Evolutionary conservation across 2,797 vertebrate species (phyloP).

Genomic region (Pachyuromys duprasi): DNA sequence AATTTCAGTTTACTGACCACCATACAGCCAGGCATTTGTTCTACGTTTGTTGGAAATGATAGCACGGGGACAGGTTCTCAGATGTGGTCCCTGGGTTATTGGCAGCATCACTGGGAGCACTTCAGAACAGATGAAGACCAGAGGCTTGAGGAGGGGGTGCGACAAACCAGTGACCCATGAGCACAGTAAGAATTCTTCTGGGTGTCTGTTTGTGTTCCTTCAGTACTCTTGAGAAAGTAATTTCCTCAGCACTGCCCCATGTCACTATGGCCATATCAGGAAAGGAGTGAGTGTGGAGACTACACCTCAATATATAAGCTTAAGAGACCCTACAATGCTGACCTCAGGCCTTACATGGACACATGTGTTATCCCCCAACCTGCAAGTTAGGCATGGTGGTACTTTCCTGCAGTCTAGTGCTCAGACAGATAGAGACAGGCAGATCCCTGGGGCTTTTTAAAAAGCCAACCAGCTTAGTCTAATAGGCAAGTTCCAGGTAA

Average conservation of each 20-base stretch:
- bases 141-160: neutral
- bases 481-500: neutral
- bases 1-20: neutral
- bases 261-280: neutral
- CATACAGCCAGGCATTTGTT: accelerated
- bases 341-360: neutral
- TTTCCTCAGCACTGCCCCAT: neutral
- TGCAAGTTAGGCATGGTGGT: neutral
- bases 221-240: neutral
- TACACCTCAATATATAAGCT: neutral
- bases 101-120: neutral
- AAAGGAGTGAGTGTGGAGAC: too few species aligned
- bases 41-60: neutral
- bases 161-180: accelerated
- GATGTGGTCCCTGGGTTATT: too few species aligned
- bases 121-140: neutral
- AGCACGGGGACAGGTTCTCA: neutral
- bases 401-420: neutral
- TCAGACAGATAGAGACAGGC: neutral
- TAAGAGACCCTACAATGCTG: neutral
- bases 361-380: neutral
- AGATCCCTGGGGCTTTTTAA: neutral
- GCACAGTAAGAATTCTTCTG: neutral
- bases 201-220: neutral
- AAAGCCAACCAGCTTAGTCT: neutral